phyloP scores from a whole-genome alignment of 2,888 invertebrate species.

The Furcula furcula region DNA sequence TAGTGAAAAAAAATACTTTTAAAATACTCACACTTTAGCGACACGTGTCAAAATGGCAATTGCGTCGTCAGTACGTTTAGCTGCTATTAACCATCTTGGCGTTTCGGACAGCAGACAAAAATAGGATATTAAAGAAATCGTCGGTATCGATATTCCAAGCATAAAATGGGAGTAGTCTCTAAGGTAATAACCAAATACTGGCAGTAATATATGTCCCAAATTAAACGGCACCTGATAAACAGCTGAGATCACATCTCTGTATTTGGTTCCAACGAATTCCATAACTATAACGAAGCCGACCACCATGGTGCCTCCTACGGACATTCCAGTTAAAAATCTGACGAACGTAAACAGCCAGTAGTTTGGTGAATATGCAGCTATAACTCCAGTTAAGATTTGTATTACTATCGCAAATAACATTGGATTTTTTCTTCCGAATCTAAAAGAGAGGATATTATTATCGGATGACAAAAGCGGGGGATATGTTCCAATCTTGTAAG shows the following conservation, averaged over 20 bases:
- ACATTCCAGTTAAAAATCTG: slow-evolving; percentile 86
- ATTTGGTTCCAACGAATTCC: slow-evolving; percentile 84
- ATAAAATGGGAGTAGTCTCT: slow-evolving; percentile 85
- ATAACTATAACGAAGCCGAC: slow-evolving; percentile 82
- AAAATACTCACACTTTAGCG: slow-evolving; percentile 74
- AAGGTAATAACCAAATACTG: slow-evolving; percentile 83
- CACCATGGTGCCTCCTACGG: slow-evolving; percentile 92
- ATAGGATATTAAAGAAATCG: slow-evolving; percentile 82
- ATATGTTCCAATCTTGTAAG: no score
- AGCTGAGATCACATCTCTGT: slow-evolving; percentile 81
- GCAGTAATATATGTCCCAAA: slow-evolving; percentile 84
- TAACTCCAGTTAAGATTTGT: slow-evolving; percentile 85
- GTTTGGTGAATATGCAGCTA: slow-evolving; percentile 85
- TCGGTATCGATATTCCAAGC: slow-evolving; percentile 83
- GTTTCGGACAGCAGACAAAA: slow-evolving; percentile 89
- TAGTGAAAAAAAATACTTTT: neutral
- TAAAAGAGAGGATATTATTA: slow-evolving; percentile 49
- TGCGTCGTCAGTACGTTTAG: slow-evolving; percentile 85
- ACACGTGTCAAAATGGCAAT: slow-evolving; percentile 84
- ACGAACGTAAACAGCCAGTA: slow-evolving; percentile 83
- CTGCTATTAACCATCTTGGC: slow-evolving; percentile 89
- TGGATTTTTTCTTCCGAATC: slow-evolving; percentile 88
- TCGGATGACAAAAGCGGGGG: neutral
- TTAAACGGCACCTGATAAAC: slow-evolving; percentile 87
- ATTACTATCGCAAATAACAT: slow-evolving; percentile 86